Evolutionary conservation across 2,797 vertebrate species (phyloP), one percentile per base, ranked within the genome.

Genomic region (Crocidura indochinensis): DNA sequence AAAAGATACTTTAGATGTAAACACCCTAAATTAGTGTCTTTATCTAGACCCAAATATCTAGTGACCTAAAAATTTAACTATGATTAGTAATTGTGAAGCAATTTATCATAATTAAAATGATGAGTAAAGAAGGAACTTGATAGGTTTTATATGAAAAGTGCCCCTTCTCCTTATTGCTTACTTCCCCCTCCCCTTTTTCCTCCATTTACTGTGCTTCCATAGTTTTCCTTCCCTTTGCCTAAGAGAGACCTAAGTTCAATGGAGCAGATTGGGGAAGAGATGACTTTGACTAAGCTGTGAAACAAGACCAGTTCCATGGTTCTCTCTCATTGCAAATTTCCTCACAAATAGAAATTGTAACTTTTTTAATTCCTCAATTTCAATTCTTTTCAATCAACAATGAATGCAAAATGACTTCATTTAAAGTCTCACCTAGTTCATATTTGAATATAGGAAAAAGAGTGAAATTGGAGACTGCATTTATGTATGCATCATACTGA

Each of bases 391-490:
- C 38, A 89, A 31, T 29, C 51, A 78, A 78, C 38, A 71, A 82
- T 2, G n/a, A 91, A 76, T 38, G 9, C 14, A 80, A 65, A 71
- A 67, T 67, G 31, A 53, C 11, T 29, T 75, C 49, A 73, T n/a
- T 60, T 65, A 91, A 91, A 81, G n/a, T 72, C 72, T 80, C 67
- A 31, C 46, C 38, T 68, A 49, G 0, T 67, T 51, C 44, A 73
- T 17, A 1, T 72, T 44, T 80, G 29, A 10, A 20, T 49, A 7
- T 26, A 64, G 38, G 77, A 19, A 81, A 82, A 2, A 65, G 24
- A 92, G 64, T 62, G 47, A 81, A 84, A 87, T 3, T 71, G 76
- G 49, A 68, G 77, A 19, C 26, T 69, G 29, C 1, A 68, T 6
- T 65, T 67, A 80, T 67, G 20, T 2, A 44, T n/a, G n/a, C n/a